These are phyloP conservation scores for Antennarius striatus DNA, from an alignment of 2,113 vertebrate species.

Conservation along the genomic window DNA sequence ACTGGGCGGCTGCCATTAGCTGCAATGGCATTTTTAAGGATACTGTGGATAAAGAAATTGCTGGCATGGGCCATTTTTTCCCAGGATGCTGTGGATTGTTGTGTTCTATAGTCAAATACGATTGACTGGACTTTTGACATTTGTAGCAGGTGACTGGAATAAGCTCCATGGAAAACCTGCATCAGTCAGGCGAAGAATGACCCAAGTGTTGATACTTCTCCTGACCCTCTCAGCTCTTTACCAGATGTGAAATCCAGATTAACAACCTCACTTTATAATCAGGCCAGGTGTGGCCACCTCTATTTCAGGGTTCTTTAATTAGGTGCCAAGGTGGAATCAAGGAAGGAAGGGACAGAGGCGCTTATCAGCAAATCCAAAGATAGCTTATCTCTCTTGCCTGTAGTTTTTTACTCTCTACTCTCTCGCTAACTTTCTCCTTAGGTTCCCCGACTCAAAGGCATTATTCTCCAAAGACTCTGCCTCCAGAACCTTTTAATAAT, in stretches of 20 bases:
- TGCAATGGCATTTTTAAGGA: background rate
- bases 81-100: no score
- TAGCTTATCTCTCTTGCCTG: constrained; percentile 36
- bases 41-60: no score
- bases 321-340: constrained; percentile 39
- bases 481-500: constrained; percentile 61
- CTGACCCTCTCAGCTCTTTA: constrained; percentile 23
- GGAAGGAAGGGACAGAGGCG: constrained; percentile 1
- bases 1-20: background rate
- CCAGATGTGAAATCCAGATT: constrained; percentile 45
- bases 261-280: constrained; percentile 53
- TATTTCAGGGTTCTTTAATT: constrained; percentile 57
- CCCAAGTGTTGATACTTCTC: background rate
- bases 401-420: constrained; percentile 1
- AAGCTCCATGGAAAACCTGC: constrained; percentile 1
- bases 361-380: constrained; percentile 48
- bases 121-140: no score
- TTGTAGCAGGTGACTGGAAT: no score
- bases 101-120: no score
- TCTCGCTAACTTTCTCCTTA: background rate
- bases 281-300: constrained; percentile 47
- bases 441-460: constrained; percentile 27
- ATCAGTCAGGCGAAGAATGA: background rate
- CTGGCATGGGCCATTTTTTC: no score
- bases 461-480: constrained; percentile 49